Evolutionary conservation across 2,888 invertebrate genomes (phyloP).

Genomic region (Elgonia sp.): DNA sequence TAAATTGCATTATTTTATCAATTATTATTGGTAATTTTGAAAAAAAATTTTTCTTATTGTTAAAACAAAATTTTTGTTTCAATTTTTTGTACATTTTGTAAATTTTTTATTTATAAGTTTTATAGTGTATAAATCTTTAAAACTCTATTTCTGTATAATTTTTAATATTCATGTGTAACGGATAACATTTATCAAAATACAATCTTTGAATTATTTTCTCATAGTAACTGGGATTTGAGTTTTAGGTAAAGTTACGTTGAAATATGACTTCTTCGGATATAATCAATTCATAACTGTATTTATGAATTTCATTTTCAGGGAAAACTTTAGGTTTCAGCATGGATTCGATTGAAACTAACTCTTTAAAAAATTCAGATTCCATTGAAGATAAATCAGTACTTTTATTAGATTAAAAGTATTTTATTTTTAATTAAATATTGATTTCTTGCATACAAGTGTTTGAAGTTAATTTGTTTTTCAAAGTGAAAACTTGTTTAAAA

Average conservation of each 20-base stretch:
- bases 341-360: background rate
- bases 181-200: conserved; percentile 27
- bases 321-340: background rate
- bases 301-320: conserved; percentile 4
- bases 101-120: no score
- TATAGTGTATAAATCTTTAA: no score
- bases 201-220: conserved; percentile 36
- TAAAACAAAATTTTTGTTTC: no score
- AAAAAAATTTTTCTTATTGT: no score
- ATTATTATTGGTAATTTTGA: no score
- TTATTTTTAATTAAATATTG: no score
- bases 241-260: conserved; percentile 15
- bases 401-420: no score
- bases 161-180: conserved; percentile 42
- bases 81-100: background rate
- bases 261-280: conserved; percentile 9
- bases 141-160: background rate
- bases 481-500: no score
- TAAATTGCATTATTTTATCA: background rate
- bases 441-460: no score
- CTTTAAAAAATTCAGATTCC: no score
- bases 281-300: conserved; percentile 6
- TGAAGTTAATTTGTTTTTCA: no score
- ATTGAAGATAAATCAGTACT: no score
- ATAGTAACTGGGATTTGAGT: conserved; percentile 17